phyloP scores from a whole-genome alignment of 1,140 invertebrate species.

The Papilio aristodemus region DNA sequence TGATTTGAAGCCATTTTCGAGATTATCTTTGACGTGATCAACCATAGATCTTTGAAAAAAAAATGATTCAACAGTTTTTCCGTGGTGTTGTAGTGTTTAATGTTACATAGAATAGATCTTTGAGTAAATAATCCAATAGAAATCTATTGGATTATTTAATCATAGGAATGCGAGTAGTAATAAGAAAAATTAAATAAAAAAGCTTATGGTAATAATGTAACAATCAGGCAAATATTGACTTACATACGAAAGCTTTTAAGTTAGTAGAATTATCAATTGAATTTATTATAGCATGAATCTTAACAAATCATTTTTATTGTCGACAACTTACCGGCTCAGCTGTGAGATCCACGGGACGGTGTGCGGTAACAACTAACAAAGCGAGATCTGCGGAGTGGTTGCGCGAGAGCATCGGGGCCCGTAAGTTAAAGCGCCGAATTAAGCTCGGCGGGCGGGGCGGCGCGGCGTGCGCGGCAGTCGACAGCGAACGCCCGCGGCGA shows the following conservation, averaged over 20 bases:
- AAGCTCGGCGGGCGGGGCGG: constrained; percentile 41
- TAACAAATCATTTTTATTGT: not conserved
- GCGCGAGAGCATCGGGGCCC: constrained; percentile 38
- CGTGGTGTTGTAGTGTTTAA: no score
- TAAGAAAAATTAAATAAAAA: no score
- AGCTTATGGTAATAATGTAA: no score
- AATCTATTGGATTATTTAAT: no score
- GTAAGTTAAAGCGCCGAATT: constrained; percentile 11
- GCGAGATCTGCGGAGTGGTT: constrained; percentile 26
- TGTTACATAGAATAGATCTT: no score
- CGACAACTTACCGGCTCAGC: constrained; percentile 26
- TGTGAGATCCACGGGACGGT: constrained; percentile 5
- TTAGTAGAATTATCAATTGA: not conserved
- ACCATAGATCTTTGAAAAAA: not conserved
- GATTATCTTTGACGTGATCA: not conserved
- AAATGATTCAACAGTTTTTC: no score
- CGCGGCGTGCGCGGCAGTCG: constrained; percentile 57
- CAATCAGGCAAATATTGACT: no score
- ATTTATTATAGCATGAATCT: not conserved
- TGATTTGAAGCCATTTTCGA: not conserved
- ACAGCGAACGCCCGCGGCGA: constrained; percentile 51
- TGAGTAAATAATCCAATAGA: no score
- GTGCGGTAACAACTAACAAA: constrained; percentile 30
- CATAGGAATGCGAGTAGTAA: no score
- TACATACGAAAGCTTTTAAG: not conserved